phyloP scores from a whole-genome alignment of 2,888 invertebrate genomes.

The Cephalotes varians region DNA sequence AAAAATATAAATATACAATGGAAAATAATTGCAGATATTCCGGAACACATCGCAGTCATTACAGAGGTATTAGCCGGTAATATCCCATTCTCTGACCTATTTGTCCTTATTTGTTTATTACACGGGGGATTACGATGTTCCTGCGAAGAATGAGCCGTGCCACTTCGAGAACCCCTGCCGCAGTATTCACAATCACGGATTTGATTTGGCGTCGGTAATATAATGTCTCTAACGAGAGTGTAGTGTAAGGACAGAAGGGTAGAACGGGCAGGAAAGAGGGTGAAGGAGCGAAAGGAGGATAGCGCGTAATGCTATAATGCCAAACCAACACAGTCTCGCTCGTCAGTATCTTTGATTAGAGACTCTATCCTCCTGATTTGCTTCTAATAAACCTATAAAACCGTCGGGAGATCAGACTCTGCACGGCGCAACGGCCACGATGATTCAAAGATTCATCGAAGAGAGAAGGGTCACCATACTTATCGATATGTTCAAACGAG shows the following conservation, averaged over 20 bases:
- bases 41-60: conserved; percentile 1
- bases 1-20: conserved; percentile 12
- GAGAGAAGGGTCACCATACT: conserved; percentile 23
- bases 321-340: conserved; percentile 79
- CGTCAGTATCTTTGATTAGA: conserved; percentile 85
- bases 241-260: conserved; percentile 77
- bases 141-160: conserved; percentile 40
- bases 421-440: conserved; percentile 24
- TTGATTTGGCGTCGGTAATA: conserved; percentile 81
- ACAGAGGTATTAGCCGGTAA: background rate
- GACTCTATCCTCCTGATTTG: conserved; percentile 82
- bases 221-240: conserved; percentile 84
- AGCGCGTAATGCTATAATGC: conserved; percentile 82
- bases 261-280: conserved; percentile 71
- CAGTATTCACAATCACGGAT: conserved; percentile 80
- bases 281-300: conserved; percentile 58
- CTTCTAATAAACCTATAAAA: conserved; percentile 84
- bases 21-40: conserved; percentile 15
- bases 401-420: conserved; percentile 71
- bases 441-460: conserved; percentile 32
- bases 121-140: conserved; percentile 27
- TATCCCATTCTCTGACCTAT: conserved; percentile 41
- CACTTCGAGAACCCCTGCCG: conserved; percentile 64
- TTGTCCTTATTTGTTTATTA: conserved; percentile 52
- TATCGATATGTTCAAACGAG: conserved; percentile 54